phyloP scores from a whole-genome alignment of 2,113 vertebrate species.

The Rafetus swinhoei region DNA sequence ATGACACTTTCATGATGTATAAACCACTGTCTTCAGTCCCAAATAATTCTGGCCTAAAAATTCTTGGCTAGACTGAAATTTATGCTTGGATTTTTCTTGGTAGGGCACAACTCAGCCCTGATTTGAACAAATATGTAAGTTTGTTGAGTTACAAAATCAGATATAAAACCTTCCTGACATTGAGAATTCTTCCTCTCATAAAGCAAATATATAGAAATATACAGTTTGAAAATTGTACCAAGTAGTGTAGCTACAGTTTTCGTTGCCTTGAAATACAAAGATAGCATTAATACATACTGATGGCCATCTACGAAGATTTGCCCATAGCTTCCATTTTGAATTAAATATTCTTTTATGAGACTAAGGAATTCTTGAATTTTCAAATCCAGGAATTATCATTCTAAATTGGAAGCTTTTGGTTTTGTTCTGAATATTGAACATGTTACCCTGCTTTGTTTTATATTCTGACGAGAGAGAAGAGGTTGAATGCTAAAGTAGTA shows the following conservation, averaged over 20 bases:
- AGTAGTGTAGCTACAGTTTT: neutral
- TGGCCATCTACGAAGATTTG: neutral
- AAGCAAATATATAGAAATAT: neutral
- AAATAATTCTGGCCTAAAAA: neutral
- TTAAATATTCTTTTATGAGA: neutral
- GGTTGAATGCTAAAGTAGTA: constrained; percentile 13
- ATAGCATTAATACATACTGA: neutral
- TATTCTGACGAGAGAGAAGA: neutral
- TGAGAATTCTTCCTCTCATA: neutral
- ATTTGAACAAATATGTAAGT: neutral
- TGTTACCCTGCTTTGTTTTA: neutral
- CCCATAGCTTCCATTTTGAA: neutral
- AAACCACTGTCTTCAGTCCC: neutral
- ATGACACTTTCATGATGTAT: neutral
- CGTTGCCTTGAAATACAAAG: constrained; percentile 20
- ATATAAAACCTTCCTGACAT: neutral
- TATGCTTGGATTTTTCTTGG: constrained; percentile 3
- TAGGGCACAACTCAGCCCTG: neutral
- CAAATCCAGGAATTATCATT: constrained; percentile 26
- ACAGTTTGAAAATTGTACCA: neutral
- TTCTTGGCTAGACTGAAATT: neutral
- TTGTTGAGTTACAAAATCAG: neutral
- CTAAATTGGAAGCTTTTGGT: neutral
- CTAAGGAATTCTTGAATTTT: constrained; percentile 33
- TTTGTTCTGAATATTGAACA: constrained; percentile 15